Evolutionary conservation across 1,140 invertebrate species (phyloP).

Genomic region (Anoplophora glabripennis): DNA sequence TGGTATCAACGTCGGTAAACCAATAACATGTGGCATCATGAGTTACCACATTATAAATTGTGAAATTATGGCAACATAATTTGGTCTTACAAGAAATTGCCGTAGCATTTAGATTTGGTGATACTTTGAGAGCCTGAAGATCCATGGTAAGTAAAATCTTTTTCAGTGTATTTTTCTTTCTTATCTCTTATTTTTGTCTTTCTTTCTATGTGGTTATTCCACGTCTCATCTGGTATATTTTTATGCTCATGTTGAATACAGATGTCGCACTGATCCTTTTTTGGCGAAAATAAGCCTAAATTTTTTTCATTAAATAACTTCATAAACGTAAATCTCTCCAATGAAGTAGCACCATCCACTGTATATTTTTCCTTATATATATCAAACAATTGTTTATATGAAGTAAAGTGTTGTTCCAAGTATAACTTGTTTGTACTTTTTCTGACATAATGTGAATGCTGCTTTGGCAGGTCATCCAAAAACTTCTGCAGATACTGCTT

Average conservation of each 20-base stretch:
- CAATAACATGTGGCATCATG: conserved; percentile 5
- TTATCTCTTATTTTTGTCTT: conserved; percentile 1
- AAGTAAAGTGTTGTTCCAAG: no score
- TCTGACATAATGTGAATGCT: no score
- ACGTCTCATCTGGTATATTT: conserved; percentile 8
- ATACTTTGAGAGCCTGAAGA: conserved; percentile 9
- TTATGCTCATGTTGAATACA: conserved; percentile 3
- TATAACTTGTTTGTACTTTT: no score
- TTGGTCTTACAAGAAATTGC: conserved; percentile 4
- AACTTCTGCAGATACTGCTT: no score
- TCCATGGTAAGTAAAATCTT: conserved; percentile 9
- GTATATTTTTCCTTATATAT: not conserved
- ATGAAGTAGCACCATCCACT: not conserved
- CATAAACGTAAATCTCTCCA: not conserved
- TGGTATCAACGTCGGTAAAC: conserved; percentile 2
- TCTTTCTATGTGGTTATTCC: not conserved
- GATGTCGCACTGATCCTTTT: conserved; percentile 6
- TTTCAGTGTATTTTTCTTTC: conserved; percentile 2
- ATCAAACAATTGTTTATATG: not conserved
- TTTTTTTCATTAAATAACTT: not conserved
- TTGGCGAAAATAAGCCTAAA: not conserved
- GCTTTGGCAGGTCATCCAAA: no score
- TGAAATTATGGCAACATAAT: conserved; percentile 11
- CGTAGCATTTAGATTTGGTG: not conserved
- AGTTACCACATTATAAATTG: conserved; percentile 10